Evolutionary conservation across 1,140 invertebrate genomes (phyloP).

Genomic region (Aculops lycopersici): DNA sequence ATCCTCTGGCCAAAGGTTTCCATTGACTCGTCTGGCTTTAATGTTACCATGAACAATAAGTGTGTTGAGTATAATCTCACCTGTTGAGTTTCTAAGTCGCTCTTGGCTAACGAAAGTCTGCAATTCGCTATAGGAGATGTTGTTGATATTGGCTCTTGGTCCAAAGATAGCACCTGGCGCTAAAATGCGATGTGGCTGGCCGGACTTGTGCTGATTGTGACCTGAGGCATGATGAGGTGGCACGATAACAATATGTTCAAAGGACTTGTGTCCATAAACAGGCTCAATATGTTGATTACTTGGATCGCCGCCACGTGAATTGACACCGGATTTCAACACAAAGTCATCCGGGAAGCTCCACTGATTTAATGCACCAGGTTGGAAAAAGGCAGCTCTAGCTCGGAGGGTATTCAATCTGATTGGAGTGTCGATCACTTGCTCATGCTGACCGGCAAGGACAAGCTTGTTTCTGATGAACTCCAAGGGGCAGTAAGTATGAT

Average conservation of each 20-base stretch:
- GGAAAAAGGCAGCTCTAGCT: background rate
- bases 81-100: background rate
- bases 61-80: background rate
- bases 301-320: no score
- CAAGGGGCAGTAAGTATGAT: background rate
- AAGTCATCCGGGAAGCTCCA: constrained; percentile 1
- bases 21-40: background rate
- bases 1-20: background rate
- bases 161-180: no score
- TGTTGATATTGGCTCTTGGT: background rate
- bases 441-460: background rate
- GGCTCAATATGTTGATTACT: background rate
- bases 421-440: constrained; percentile 1
- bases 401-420: background rate
- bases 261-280: background rate
- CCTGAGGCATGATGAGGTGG: no score
- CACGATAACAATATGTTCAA: background rate
- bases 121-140: background rate
- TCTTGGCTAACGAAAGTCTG: background rate
- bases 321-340: background rate
- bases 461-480: background rate
- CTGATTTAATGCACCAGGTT: background rate
- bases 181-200: no score
- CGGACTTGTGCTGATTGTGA: no score
- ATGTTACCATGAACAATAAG: background rate